Evolutionary conservation across 2,113 vertebrate species (phyloP).

Genomic region (Arizona elegans): DNA sequence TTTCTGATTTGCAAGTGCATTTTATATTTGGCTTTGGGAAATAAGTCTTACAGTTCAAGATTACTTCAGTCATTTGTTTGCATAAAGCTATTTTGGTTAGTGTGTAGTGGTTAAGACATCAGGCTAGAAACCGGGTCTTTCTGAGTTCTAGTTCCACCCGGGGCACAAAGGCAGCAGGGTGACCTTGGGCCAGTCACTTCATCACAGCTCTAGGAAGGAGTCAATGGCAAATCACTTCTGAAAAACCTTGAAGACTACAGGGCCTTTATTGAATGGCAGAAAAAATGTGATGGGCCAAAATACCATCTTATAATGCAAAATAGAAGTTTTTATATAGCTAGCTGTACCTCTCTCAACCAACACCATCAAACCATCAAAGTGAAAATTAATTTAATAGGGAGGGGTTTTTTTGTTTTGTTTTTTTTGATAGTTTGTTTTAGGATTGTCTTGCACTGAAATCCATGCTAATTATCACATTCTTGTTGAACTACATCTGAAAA

Average conservation of each 20-base stretch:
- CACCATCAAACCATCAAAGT: background rate
- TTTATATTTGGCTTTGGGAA: slow-evolving; percentile 13
- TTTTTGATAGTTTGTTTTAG: background rate
- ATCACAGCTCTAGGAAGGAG: background rate
- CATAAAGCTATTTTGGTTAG: background rate
- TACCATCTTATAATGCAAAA: background rate
- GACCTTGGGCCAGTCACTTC: background rate
- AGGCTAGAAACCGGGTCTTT: background rate
- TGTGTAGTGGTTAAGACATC: background rate
- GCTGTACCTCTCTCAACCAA: background rate
- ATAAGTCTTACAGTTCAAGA: background rate
- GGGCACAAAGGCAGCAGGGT: background rate
- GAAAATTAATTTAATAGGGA: background rate
- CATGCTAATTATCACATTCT: background rate
- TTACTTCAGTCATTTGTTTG: slow-evolving; percentile 9
- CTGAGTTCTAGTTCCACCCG: background rate
- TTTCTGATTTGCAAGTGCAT: slow-evolving; percentile 3
- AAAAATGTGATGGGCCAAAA: background rate
- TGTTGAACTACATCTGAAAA: background rate
- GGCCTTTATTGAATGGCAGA: background rate
- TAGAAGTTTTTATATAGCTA: background rate
- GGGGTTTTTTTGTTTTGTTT: background rate
- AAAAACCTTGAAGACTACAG: background rate
- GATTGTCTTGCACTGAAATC: background rate
- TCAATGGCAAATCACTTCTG: background rate